Base-by-base conservation (phyloP, 2,888 invertebrate species). In the Anorthoa munda region DNA sequence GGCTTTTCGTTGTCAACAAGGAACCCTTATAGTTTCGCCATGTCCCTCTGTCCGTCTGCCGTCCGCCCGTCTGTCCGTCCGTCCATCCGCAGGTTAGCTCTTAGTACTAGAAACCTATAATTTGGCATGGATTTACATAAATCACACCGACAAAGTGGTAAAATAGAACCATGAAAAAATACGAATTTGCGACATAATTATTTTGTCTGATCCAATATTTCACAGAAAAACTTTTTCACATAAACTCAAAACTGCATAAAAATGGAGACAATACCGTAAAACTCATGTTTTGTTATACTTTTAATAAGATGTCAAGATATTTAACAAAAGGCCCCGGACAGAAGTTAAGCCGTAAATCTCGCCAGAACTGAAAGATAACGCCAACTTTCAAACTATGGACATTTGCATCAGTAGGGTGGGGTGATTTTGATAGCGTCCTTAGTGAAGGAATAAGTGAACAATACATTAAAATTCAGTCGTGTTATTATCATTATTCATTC, bases 341-440 rank as follows among this genome's bases (percentile, higher is more conserved):
- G 58, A 87, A 87, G 81, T 87, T 84, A 80, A 80, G 79, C 77
- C 85, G 85, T 89, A 89, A 89, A 88, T 89, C 89, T 89, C 78
- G 69, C 60, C 56, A 71, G 81, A 85, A 88, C 86, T 87, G 78
- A 83, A 81, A 86, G 89, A 89, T 88, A 88, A 79, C 84, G 72
- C 79, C n/a, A 81, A 88, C 80, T 87, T 89, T 73, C 53, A 74
- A 84, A 86, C 82, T 86, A 83, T 82, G 80, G 84, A 79, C 83
- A 87, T 88, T 89, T 89, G 87, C 87, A 86, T 84, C 65, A 66
- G 26, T 26, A 61, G 58, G 66, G 81, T 66, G 66, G 15, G 60
- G 84, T 63, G 4, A 0, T n/a, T 73, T 23, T 82, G 51, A 1
- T 0, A 73, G 88, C 82, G 65, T 31, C 31, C 31, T 31, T 31